These are phyloP conservation scores for Vireo griseus DNA, from an alignment of 2,797 vertebrate species.

Conservation along the genomic window DNA sequence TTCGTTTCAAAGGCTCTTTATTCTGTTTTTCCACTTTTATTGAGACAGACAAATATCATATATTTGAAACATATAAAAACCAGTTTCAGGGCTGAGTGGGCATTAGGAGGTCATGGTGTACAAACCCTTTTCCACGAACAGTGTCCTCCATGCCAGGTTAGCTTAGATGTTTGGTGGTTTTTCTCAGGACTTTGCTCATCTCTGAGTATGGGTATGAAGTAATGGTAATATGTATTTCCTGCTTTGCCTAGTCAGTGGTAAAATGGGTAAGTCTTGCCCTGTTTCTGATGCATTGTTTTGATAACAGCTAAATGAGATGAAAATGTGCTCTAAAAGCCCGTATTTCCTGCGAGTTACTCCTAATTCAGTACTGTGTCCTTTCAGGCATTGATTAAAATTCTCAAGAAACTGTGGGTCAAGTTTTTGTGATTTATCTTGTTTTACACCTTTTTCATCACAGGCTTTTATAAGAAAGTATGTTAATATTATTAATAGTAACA, in stretches of 20 bases:
- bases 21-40: background rate
- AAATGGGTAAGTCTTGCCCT: background rate
- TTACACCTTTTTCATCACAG: background rate
- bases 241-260: background rate
- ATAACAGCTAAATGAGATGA: background rate
- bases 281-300: background rate
- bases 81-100: background rate
- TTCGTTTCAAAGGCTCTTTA: background rate
- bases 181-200: background rate
- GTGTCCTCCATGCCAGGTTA: background rate
- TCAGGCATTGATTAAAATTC: background rate
- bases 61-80: background rate
- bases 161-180: background rate
- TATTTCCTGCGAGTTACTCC: background rate
- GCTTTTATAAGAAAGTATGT: background rate
- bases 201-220: background rate
- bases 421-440: background rate
- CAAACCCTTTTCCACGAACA: background rate
- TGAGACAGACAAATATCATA: background rate
- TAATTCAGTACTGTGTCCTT: background rate
- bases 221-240: background rate
- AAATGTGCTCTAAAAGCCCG: background rate
- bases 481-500: background rate
- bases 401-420: background rate
- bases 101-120: background rate